A percentile compares a stretch with the other conserved stretches of the same genome.
phyloP scores from a whole-genome alignment of 2,888 invertebrate species.

The Hirtodrosophila trivittata region DNA sequence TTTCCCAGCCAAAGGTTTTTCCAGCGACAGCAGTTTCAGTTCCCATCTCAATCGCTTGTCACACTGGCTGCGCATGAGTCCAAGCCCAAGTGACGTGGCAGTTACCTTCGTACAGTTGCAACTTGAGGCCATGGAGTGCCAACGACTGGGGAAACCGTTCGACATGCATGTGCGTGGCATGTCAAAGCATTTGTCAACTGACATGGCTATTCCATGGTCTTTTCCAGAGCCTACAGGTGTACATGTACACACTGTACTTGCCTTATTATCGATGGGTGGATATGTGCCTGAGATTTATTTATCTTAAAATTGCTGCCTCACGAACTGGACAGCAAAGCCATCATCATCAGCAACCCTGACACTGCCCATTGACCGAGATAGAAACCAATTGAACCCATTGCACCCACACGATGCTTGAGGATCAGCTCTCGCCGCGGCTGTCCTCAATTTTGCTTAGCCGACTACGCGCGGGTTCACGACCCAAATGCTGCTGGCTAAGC shows the following conservation, averaged over 20 bases:
- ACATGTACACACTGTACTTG: conserved; percentile 32
- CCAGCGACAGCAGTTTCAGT: conserved; percentile 37
- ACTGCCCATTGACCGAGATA: conserved; percentile 30
- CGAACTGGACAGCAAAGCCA: conserved; percentile 25
- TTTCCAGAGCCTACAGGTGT: conserved; percentile 25
- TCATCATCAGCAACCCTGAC: conserved; percentile 24
- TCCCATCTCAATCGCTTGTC: conserved; percentile 53
- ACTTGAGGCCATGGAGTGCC: conserved; percentile 32
- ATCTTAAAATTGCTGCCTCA: conserved; percentile 40
- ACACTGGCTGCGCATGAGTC: conserved; percentile 56
- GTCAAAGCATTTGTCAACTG: conserved; percentile 54
- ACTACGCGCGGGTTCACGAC: conserved; percentile 65
- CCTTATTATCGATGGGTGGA: conserved; percentile 50
- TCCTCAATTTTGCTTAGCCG: conserved; percentile 56
- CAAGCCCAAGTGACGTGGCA: conserved; percentile 60
- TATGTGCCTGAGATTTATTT: conserved; percentile 44
- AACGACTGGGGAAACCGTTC: conserved; percentile 39
- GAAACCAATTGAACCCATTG: conserved; percentile 65
- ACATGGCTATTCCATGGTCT: conserved; percentile 32
- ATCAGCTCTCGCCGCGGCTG: conserved; percentile 45
- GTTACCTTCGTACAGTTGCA: conserved; percentile 25
- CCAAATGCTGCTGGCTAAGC: conserved; percentile 49
- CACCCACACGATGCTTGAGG: conserved; percentile 64
- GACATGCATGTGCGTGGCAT: conserved; percentile 46
- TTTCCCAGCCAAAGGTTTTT: conserved; percentile 65